Base-by-base conservation (phyloP, 2,797 vertebrate species). In the Pteropus rufus region DNA sequence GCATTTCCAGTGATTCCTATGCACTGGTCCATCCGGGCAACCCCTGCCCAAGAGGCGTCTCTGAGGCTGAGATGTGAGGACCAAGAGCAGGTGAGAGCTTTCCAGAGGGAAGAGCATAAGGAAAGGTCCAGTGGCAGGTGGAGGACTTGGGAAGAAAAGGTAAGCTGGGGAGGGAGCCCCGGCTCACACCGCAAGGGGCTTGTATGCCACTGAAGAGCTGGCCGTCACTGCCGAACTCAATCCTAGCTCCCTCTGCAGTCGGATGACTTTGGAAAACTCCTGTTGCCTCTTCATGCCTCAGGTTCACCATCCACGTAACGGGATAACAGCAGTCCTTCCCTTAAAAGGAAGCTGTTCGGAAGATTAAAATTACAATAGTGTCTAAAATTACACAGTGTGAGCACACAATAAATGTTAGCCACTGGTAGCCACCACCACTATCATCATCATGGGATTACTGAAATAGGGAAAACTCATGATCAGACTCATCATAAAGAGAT, bases 181-280 rank as follows among this genome's bases (percentile, higher is more conserved):
- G 9, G 26, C 0, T 56, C 41, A 76, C 36, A 76, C 26, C 21
- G 56, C 16, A 34, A 34, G 56, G 14, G 64, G 26, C 1, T 23
- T 21, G 5, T 3, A 23, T 26, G 65, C 65, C 64, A 34, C 69
- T 34, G 24, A 54, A n/a, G 65, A 72, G 34, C 23, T 12, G 29
- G 7, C 4, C 10, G 18, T 18, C 0, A 16, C 72, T 16, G 5
- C 36, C 5, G 26, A 21, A 39, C 8, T n/a, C 70, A 34, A 21
- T 5, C 15, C 29, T n/a, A 49, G 9, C 26, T 60, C 26, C 34
- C n/a, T 3, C 19, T 19, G 1, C 19, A 52, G n/a, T 36, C 62
- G 5, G 6, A 2, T 26, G 65, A 31, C n/a, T 81, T 15, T 70
- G 18, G 14, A 44, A 79, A 86, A 89, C 36, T 46, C 67, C 12